Conservation (phyloP, 2,797 vertebrate species). For the Rhabdophis nuchalis region DNA sequence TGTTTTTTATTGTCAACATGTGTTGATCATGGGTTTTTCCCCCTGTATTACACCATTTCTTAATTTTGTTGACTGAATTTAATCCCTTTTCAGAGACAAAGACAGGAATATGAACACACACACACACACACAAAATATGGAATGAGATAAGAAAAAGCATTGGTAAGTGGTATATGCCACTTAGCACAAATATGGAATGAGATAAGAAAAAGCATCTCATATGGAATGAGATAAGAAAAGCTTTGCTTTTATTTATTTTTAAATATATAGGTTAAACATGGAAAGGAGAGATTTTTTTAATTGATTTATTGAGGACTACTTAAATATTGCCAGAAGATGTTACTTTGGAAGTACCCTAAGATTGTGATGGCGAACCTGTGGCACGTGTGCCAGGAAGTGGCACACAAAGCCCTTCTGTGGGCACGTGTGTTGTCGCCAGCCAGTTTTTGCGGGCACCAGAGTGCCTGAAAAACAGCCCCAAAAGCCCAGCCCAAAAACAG, state of each 20-base stretch:
- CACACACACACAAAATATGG: neutral
- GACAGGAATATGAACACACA: neutral
- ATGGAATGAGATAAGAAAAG: no score
- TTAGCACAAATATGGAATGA: neutral
- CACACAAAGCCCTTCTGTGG: no score
- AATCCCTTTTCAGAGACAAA: neutral
- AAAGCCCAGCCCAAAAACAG: no score
- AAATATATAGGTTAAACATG: neutral
- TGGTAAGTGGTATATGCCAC: no score
- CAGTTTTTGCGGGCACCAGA: no score
- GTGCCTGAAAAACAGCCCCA: no score
- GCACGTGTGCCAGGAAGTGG: no score
- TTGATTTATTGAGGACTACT: neutral
- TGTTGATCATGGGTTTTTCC: neutral
- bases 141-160: neutral
- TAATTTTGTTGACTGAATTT: neutral
- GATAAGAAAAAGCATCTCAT: neutral
- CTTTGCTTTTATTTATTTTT: neutral
- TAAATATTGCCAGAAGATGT: neutral
- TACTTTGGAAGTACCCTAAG: neutral
- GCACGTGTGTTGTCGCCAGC: no score
- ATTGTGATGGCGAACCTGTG: no score
- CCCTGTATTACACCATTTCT: neutral
- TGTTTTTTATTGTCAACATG: neutral
- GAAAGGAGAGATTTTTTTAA: neutral